phyloP scores from a whole-genome alignment of 2,888 invertebrate species.

The Cosmia pyralina region DNA sequence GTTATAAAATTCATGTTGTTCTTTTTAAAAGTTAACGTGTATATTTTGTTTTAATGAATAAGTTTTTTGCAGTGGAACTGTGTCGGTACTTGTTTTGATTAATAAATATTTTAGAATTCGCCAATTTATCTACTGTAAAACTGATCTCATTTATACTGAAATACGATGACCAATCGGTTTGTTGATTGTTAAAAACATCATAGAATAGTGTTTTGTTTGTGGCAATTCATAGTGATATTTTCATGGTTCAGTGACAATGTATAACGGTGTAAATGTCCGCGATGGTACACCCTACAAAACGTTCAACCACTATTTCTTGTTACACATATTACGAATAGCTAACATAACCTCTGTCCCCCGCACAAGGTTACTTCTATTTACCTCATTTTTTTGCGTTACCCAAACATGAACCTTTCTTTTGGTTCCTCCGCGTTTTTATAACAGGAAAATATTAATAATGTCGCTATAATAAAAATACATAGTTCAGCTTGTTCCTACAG shows the following conservation, averaged over 20 bases:
- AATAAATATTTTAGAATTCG: not conserved
- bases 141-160: not conserved
- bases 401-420: constrained; percentile 57
- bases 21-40: constrained; percentile 11
- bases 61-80: not conserved
- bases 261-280: not conserved
- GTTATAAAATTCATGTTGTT: constrained; percentile 23
- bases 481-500: constrained; percentile 77
- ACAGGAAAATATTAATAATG: constrained; percentile 83
- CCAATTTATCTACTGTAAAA: not conserved
- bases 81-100: not conserved
- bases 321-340: constrained; percentile 28
- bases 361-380: constrained; percentile 43
- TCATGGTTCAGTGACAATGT: not conserved
- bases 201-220: not conserved
- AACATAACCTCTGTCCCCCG: constrained; percentile 23
- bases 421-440: constrained; percentile 51
- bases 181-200: no score
- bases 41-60: constrained; percentile 10
- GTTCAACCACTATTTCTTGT: constrained; percentile 4
- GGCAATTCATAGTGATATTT: not conserved
- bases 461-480: constrained; percentile 82
- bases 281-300: not conserved
- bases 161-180: not conserved
- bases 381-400: constrained; percentile 45